Conservation (phyloP, 1,140 invertebrate genomes). For the Dinoponera quadriceps region DNA sequence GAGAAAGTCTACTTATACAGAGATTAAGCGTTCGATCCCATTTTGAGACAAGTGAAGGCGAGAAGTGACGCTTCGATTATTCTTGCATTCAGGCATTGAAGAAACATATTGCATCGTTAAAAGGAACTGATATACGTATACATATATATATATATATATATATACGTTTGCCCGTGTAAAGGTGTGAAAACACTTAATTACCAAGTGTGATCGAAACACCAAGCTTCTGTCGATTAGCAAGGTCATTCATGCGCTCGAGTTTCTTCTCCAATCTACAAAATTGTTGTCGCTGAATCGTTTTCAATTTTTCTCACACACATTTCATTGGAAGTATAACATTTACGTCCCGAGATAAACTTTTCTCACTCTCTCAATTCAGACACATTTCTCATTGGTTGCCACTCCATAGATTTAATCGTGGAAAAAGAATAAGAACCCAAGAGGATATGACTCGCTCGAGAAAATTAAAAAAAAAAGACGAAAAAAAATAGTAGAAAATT, state of each 20-base stretch:
- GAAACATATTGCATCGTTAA: conserved; percentile 36
- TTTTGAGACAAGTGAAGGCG: conserved; percentile 7
- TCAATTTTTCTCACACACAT: conserved; percentile 17
- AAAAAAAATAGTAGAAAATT: not conserved
- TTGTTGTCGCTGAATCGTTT: conserved; percentile 68
- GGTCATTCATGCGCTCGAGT: conserved; percentile 77
- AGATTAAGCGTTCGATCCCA: conserved; percentile 30
- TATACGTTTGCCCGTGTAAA: conserved; percentile 21
- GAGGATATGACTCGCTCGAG: not conserved
- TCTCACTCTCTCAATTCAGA: not conserved
- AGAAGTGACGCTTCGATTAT: conserved; percentile 55
- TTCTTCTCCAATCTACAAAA: conserved; percentile 81
- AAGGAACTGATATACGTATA: conserved; percentile 18
- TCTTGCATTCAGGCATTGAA: conserved; percentile 45
- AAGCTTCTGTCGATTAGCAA: conserved; percentile 67
- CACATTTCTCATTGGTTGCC: too few relatives aligned
- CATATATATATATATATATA: conserved; percentile 26
- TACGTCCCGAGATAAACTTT: not conserved
- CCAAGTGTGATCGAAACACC: conserved; percentile 65
- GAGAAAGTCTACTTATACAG: not conserved
- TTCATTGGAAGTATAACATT: conserved; percentile 33
- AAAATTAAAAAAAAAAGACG: not conserved
- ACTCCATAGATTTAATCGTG: too few relatives aligned
- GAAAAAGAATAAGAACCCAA: too few relatives aligned
- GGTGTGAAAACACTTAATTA: conserved; percentile 65